These are phyloP conservation scores for Proisotoma minuta DNA, from an alignment of 2,888 invertebrate species.

Conservation along the genomic window DNA sequence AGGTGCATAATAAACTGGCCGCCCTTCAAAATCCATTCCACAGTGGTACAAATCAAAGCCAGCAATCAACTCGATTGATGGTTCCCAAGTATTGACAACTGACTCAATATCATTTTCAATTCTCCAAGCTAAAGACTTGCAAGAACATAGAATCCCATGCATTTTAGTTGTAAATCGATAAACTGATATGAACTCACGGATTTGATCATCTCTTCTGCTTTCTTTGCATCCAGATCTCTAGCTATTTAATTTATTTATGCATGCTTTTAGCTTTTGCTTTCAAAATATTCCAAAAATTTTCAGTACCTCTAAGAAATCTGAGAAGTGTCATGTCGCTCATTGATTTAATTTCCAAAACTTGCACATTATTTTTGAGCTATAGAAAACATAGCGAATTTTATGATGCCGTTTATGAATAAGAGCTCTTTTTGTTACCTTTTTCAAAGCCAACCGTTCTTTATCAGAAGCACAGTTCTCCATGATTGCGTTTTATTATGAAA, in stretches of 20 bases:
- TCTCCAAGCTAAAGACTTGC: constrained; percentile 23
- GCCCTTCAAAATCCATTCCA: constrained; percentile 27
- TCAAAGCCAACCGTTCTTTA: too few relatives aligned
- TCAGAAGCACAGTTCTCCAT: too few relatives aligned
- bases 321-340: constrained; percentile 10
- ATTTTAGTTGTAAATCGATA: not conserved
- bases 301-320: constrained; percentile 28
- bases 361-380: not conserved
- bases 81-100: constrained; percentile 15
- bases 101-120: constrained; percentile 24
- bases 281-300: not conserved
- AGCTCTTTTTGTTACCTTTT: too few relatives aligned
- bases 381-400: too few relatives aligned
- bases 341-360: too few relatives aligned
- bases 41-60: constrained; percentile 28
- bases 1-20: constrained; percentile 34
- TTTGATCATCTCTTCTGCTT: constrained; percentile 27
- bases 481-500: too few relatives aligned
- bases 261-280: not conserved
- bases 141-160: not conserved
- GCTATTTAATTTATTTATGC: constrained; percentile 16
- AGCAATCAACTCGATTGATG: constrained; percentile 17
- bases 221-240: constrained; percentile 23
- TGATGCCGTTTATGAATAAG: too few relatives aligned
- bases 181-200: constrained; percentile 16